Evolutionary conservation across 2,888 invertebrate species (phyloP).

Genomic region (Troides aeacus): DNA sequence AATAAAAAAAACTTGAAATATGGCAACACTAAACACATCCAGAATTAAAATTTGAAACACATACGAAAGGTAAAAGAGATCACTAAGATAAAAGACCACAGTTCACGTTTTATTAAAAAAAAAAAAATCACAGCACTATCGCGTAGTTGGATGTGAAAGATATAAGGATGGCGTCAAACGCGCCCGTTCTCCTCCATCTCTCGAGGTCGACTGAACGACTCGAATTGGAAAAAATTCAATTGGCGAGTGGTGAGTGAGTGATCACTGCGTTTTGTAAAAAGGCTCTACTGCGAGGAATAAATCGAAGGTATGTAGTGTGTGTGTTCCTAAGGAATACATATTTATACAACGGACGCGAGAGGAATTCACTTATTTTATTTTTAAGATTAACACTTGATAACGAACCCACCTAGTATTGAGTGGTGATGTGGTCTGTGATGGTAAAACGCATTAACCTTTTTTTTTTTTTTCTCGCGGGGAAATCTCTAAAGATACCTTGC

Average conservation of each 20-base stretch:
- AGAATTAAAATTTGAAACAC: slow-evolving; percentile 32
- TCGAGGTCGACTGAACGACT: slow-evolving; percentile 75
- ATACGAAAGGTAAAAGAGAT: slow-evolving; percentile 28
- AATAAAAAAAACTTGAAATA: slow-evolving; percentile 42
- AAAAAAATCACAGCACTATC: slow-evolving; percentile 40
- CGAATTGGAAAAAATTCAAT: slow-evolving; percentile 39
- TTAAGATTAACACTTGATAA: too few relatives aligned
- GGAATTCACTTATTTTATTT: too few relatives aligned
- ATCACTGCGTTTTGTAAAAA: slow-evolving; percentile 55
- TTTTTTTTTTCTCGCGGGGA: too few relatives aligned
- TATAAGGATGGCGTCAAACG: slow-evolving; percentile 52
- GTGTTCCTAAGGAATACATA: too few relatives aligned
- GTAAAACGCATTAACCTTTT: too few relatives aligned
- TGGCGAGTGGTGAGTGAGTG: slow-evolving; percentile 60
- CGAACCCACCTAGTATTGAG: too few relatives aligned
- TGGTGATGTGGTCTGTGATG: too few relatives aligned
- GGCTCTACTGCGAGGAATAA: slow-evolving; percentile 52
- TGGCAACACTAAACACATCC: slow-evolving; percentile 51
- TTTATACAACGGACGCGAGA: too few relatives aligned
- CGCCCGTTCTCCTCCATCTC: slow-evolving; percentile 54
- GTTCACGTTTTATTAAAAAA: slow-evolving; percentile 25
- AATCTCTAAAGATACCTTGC: too few relatives aligned
- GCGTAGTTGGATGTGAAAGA: slow-evolving; percentile 57
- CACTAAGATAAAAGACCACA: slow-evolving; percentile 30
- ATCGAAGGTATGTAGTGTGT: slow-evolving; percentile 28